Conservation (phyloP, 2,797 vertebrate genomes). For the Arrhamphus sclerolepis region DNA sequence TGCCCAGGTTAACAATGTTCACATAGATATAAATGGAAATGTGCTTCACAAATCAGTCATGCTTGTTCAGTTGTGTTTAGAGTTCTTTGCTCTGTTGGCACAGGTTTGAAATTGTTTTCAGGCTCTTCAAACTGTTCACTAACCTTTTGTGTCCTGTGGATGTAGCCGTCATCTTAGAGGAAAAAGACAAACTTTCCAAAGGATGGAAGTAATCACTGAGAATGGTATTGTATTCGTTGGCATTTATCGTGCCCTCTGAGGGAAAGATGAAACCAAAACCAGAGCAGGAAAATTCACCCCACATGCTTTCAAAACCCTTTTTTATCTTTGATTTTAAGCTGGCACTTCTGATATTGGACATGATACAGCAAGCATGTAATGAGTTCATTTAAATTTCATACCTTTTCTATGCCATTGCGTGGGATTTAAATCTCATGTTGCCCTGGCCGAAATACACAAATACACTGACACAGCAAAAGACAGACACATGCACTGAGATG, state of each 20-base stretch:
- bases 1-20: too few species aligned
- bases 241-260: conserved; percentile 53
- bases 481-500: conserved; percentile 42
- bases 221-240: conserved; percentile 65
- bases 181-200: conserved; percentile 53
- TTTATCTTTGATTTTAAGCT: conserved; percentile 49
- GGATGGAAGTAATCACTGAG: conserved; percentile 58
- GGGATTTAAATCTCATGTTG: conserved; percentile 18
- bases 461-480: conserved; percentile 30
- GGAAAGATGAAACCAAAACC: conserved; percentile 56
- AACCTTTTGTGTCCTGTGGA: conserved; percentile 34
- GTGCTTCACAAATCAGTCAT: background rate
- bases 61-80: conserved; percentile 3
- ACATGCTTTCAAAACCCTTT: conserved; percentile 60
- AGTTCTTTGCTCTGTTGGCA: conserved; percentile 1
- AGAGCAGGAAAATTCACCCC: conserved; percentile 54
- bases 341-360: conserved; percentile 33
- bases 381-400: conserved; percentile 22
- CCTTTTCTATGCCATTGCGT: conserved; percentile 16
- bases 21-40: too few species aligned
- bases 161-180: conserved; percentile 28
- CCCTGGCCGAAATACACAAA: conserved; percentile 24
- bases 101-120: conserved; percentile 34
- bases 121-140: conserved; percentile 31
- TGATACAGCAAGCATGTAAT: conserved; percentile 16